Evolutionary conservation across 2,888 invertebrate genomes (phyloP), one percentile per base, ranked within the genome.

Genomic region (Kuschelorhynchus macadamiae): DNA sequence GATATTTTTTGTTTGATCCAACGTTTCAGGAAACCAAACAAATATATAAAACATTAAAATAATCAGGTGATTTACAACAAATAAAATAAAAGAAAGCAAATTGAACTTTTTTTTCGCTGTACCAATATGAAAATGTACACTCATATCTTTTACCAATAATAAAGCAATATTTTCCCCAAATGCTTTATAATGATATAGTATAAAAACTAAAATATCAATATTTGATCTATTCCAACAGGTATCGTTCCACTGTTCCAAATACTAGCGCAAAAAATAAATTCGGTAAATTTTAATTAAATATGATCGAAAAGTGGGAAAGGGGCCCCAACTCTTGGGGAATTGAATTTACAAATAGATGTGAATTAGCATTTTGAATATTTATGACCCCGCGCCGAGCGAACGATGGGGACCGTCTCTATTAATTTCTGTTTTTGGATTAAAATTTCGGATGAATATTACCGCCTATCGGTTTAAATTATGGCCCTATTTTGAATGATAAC

Each of bases 361-460:
- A 61, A 70, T 70, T 70, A 66, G 67, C 70, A 70, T 70, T 70
- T 67, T 70, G 70, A 70, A 70, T 70, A 70, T 70, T 67, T 67
- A 70, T 70, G 67, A 70, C 36, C 14, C 17, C 20, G 32, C 14
- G 25, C 25, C 25, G 44, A 44, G 17, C 44, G 17, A 52, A 16
- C 41, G 21, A 55, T 20, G 42, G 55, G 55, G 55, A 14, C n/a
- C 55, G 41, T 61, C 52, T 61, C 61, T 50, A 69, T 69, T 64
- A 69, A 65, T 69, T 69, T 69, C 69, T 55, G 56, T 65, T 69
- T 69, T 56, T 64, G 64, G 56, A 69, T 65, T 46, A 65, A 69
- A 64, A 64, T 64, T 60, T 64, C 49, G 44, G 17, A 53, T 53
- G 65, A 65, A 65, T 57, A 59, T 65, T 57, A 65, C 41, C 36